A percentile compares a stretch with the other conserved stretches of the same genome.
Evolutionary conservation across 2,797 vertebrate species (phyloP).

Genomic region (Huso huso): DNA sequence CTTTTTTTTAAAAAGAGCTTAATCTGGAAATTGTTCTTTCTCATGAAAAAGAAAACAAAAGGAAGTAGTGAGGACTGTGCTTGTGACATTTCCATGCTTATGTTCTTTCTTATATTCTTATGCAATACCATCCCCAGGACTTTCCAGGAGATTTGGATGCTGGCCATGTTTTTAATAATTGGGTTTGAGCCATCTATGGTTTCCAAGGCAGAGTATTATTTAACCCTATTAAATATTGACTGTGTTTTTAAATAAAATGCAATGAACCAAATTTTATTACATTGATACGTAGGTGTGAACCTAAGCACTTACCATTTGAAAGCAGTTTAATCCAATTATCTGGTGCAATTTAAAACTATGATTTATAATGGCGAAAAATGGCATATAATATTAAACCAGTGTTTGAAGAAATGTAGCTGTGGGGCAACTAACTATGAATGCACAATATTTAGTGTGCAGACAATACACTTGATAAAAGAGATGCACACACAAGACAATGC

Average conservation of each 20-base stretch:
- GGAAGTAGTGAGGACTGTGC: too few species aligned
- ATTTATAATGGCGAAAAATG: not conserved
- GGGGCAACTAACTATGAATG: too few species aligned
- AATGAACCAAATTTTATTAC: conserved; percentile 23
- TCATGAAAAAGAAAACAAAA: too few species aligned
- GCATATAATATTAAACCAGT: too few species aligned
- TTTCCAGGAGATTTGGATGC: conserved; percentile 33
- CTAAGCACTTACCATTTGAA: conserved; percentile 4
- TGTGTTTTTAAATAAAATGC: conserved; percentile 25
- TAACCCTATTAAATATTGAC: conserved; percentile 39
- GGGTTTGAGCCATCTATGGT: conserved; percentile 45
- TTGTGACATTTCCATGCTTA: too few species aligned
- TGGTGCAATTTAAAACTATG: not conserved
- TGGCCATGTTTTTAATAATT: conserved; percentile 47
- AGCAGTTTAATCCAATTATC: conserved; percentile 4
- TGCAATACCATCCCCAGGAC: conserved; percentile 14
- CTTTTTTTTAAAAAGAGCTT: too few species aligned
- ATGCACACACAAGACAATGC: too few species aligned
- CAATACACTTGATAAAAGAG: too few species aligned
- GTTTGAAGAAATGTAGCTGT: too few species aligned
- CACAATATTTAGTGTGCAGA: too few species aligned
- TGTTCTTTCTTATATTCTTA: not conserved
- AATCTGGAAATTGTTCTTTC: too few species aligned
- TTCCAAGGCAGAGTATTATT: conserved; percentile 34
- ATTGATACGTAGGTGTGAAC: conserved; percentile 6